These are phyloP conservation scores for Porites lobata DNA, from an alignment of 92 coral and sea anemone species.

Conservation along the genomic window DNA sequence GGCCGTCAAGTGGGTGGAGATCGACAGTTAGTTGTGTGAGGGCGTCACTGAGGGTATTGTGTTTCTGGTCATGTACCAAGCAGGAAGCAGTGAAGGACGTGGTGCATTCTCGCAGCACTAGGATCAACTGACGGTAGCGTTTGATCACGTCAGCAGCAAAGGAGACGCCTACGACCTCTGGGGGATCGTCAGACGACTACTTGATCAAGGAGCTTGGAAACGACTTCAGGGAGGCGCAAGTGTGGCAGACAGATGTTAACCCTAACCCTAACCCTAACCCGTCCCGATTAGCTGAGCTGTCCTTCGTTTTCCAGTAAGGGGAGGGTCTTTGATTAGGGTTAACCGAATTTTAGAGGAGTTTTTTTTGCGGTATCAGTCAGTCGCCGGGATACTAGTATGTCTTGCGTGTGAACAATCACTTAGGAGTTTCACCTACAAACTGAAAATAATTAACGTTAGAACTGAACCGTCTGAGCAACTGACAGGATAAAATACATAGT, in stretches of 20 bases:
- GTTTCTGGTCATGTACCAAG: constrained; percentile 51
- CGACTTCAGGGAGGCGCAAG: constrained; percentile 58
- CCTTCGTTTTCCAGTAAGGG: too few species aligned
- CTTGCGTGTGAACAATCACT: too few species aligned
- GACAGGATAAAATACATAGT: too few species aligned
- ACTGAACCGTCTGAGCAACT: too few species aligned
- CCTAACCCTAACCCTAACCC: too few species aligned
- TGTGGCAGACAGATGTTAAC: constrained; percentile 50
- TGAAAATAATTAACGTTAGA: too few species aligned
- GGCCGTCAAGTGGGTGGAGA: constrained; percentile 60
- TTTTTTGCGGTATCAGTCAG: too few species aligned
- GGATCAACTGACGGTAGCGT: constrained; percentile 51
- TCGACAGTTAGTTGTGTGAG: constrained; percentile 51
- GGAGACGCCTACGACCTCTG: constrained; percentile 59
- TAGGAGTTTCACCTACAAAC: too few species aligned
- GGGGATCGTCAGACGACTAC: constrained; percentile 66
- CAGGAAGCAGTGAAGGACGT: constrained; percentile 59
- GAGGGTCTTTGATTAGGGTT: too few species aligned
- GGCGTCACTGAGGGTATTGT: constrained; percentile 63
- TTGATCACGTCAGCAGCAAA: constrained; percentile 76
- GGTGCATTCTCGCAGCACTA: constrained; percentile 66
- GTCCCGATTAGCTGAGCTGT: too few species aligned
- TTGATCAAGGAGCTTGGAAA: constrained; percentile 38
- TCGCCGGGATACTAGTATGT: too few species aligned
- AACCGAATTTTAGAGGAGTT: too few species aligned